Evolutionary conservation across 1,140 invertebrate species (phyloP).

Genomic region (Caenorhabditis briggsae): DNA sequence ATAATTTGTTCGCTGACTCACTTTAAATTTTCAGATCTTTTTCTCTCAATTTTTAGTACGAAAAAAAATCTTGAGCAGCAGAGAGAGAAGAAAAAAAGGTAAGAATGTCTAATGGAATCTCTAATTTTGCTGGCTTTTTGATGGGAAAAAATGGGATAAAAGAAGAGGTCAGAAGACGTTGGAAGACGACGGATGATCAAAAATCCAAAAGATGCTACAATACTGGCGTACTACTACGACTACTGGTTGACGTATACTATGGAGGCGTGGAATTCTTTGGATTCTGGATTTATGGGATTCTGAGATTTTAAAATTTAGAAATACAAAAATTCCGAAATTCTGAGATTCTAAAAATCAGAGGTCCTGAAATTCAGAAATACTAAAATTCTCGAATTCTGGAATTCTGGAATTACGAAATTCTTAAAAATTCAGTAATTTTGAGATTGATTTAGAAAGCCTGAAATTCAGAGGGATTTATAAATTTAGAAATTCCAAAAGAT

Average conservation of each 20-base stretch:
- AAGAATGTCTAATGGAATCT: conserved; percentile 43
- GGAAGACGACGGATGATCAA: not conserved
- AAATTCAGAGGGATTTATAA: too few relatives aligned
- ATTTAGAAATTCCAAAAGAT: too few relatives aligned
- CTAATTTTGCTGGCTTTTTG: conserved; percentile 9
- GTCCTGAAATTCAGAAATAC: too few relatives aligned
- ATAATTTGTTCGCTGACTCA: conserved; percentile 2
- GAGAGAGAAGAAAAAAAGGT: not conserved
- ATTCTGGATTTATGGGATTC: too few relatives aligned
- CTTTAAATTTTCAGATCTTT: not conserved
- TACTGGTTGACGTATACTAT: not conserved
- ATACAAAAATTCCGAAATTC: too few relatives aligned
- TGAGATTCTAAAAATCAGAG: too few relatives aligned
- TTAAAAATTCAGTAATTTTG: too few relatives aligned
- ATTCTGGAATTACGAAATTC: too few relatives aligned
- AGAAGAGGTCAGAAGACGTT: not conserved
- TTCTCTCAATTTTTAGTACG: not conserved
- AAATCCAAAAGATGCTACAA: not conserved
- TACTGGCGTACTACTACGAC: not conserved
- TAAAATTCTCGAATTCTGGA: too few relatives aligned
- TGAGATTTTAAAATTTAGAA: too few relatives aligned
- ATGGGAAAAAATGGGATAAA: not conserved
- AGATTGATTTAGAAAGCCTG: too few relatives aligned
- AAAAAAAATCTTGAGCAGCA: too few relatives aligned
- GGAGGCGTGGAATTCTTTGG: not conserved